phyloP scores from a whole-genome alignment of 1,140 invertebrate species.

The Dendrolimus punctatus region DNA sequence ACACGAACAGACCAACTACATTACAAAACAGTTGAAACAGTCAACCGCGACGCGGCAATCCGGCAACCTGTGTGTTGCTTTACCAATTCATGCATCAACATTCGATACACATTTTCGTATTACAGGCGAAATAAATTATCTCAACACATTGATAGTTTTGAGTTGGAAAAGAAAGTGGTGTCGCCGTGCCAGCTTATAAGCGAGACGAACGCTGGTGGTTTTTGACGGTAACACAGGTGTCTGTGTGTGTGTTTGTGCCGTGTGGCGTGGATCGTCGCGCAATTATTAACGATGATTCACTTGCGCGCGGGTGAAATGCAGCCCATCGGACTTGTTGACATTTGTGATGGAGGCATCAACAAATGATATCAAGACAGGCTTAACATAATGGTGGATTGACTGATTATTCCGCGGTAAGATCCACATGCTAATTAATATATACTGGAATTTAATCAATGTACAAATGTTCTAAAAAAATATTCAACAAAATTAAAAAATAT shows the following conservation, averaged over 20 bases:
- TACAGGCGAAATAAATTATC: slow-evolving; percentile 45
- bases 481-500: too few relatives aligned
- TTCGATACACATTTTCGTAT: slow-evolving; percentile 31
- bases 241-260: slow-evolving; percentile 37
- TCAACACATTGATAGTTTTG: slow-evolving; percentile 34
- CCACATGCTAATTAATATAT: background rate
- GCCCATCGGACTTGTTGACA: slow-evolving; percentile 71
- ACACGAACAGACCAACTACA: slow-evolving; percentile 56
- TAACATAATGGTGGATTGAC: slow-evolving; percentile 65
- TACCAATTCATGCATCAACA: slow-evolving; percentile 32
- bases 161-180: slow-evolving; percentile 52
- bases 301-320: slow-evolving; percentile 70
- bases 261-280: slow-evolving; percentile 66
- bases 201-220: slow-evolving; percentile 24
- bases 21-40: slow-evolving; percentile 65
- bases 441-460: background rate
- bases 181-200: slow-evolving; percentile 30
- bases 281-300: slow-evolving; percentile 72
- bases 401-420: slow-evolving; percentile 53
- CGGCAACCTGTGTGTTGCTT: slow-evolving; percentile 37
- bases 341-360: slow-evolving; percentile 62
- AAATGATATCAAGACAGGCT: slow-evolving; percentile 61
- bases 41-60: slow-evolving; percentile 52
- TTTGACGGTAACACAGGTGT: slow-evolving; percentile 58
- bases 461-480: too few relatives aligned